Conservation (phyloP, 2,888 invertebrate species). For the Alentia gelatinosa region DNA sequence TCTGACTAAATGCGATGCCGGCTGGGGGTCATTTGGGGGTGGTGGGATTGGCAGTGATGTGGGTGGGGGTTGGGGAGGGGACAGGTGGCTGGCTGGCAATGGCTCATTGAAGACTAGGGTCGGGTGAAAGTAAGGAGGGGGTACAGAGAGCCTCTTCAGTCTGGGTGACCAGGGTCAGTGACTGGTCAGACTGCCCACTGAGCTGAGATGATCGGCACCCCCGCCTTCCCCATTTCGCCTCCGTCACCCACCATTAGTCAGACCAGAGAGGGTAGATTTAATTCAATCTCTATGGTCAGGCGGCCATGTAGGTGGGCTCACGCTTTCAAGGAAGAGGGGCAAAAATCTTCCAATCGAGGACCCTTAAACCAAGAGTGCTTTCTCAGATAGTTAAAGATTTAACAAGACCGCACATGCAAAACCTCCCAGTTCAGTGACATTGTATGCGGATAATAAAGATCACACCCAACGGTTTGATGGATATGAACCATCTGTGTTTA, state of each 20-base stretch:
- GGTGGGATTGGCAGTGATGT: not conserved
- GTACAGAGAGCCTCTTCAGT: not conserved
- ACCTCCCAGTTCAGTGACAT: too few relatives aligned
- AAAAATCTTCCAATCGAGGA: not conserved
- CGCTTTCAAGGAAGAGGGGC: not conserved
- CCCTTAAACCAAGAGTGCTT: not conserved
- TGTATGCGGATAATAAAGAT: too few relatives aligned
- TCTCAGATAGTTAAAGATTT: too few relatives aligned
- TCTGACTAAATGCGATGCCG: not conserved
- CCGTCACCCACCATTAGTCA: not conserved
- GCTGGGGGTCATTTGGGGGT: not conserved
- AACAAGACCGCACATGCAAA: too few relatives aligned
- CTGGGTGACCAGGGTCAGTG: not conserved
- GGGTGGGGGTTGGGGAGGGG: not conserved
- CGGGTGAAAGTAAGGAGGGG: not conserved
- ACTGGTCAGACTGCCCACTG: not conserved
- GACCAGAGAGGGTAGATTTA: too few relatives aligned
- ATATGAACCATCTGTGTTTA: too few relatives aligned
- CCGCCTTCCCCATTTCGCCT: too few relatives aligned
- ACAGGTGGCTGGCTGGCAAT: constrained; percentile 2
- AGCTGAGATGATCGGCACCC: not conserved
- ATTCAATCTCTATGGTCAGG: too few relatives aligned
- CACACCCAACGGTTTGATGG: too few relatives aligned
- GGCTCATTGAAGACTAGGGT: not conserved
- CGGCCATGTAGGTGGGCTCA: not conserved